Base-by-base conservation (phyloP, 1,140 invertebrate genomes). In the Drosophila arizonae region DNA sequence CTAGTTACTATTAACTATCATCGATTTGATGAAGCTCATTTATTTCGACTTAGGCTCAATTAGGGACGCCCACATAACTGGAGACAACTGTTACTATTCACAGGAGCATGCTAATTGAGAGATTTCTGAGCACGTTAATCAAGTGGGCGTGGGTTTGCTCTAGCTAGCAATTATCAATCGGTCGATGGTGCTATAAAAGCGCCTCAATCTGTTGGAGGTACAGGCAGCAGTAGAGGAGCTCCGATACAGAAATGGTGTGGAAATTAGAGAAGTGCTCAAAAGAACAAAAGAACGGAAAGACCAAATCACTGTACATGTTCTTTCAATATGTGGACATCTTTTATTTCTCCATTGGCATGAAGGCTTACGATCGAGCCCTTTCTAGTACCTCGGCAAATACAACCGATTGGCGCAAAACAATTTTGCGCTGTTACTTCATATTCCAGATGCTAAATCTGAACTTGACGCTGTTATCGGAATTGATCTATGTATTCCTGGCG, bases 101-200 rank as follows among this genome's bases (percentile, higher is more conserved):
- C 79, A 86, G 65, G 46, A 57, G 48, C 45, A 72, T 50, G 76
- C 65, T 88, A 87, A 87, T 87, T 87, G 72, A 87, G 82, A 82
- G 72, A 88, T 79, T 69, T 68, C 24, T 54, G 52, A 33, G 81
- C 72, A 63, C 66, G 64, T 11, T 30, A 85, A 77, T 85, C 70
- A 79, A 88, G 60, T 45, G 69, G 82, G 82, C 60, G 84, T 71
- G 39, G 48, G 75, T 65, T 52, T 57, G 41, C 33, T 43, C 26
- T 8, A 68, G 46, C 62, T 62, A 52, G 52, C 74, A 81, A 87
- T 85, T 85, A 87, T 87, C 69, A 78, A 81, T 72, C 76, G 70
- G 54, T 65, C 17, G 67, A 33, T 39, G 26, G 1, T 11, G 26
- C 58, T 69, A 69, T 73, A 71, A 61, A 75, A 71, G 67, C 28